Evolutionary conservation across 2,888 invertebrate species (phyloP), one percentile per base, ranked within the genome.

Genomic region (Trichogramma evanescens): DNA sequence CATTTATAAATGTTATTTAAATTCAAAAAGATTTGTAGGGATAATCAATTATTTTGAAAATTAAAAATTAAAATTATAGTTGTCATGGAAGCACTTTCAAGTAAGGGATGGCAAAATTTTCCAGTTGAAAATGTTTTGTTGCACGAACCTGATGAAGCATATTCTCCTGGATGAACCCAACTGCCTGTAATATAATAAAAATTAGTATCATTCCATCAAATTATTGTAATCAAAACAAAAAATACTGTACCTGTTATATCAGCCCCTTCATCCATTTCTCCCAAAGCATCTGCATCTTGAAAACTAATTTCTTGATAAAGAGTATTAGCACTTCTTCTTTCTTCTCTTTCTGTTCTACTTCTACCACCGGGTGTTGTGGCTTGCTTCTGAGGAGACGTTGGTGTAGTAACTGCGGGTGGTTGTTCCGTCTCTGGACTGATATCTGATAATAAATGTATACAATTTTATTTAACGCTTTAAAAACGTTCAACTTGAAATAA

Each of bases 91-190:
- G 4, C 26, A 13, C 40, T 8, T 9, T 50, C 38, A 38, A 49
- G 3, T 49, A 10, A 49, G 3, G 6, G 13, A 49, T 6, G 10
- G 5, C 10, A 8, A 51, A 38, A 38, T 39, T 39, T 6, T 39
- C 5, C 6, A 9, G 8, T 26, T 26, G 39, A 51, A 26, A 26
- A 26, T 26, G 39, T 38, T 10, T 26, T 54, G 6, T 39, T 39
- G 42, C 10, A 52, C 51, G 79, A 86, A 98, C 97, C 97, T 82
- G 97, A 96, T 67, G 96, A 96, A 65, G 98, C 96, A 80, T 96
- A 98, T 82, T 98, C 98, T 74, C 96, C 97, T 68, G 97, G 97
- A 82, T 97, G 96, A 66, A 98, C 97, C 91, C 93, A 93, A 80
- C 93, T 93, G 74, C 96, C 95, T 92, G 81, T 57, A 75, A 76